A percentile compares a stretch with the other conserved stretches of the same genome.
Conservation (phyloP, 2,888 invertebrate genomes). For the Xestia xanthographa region DNA sequence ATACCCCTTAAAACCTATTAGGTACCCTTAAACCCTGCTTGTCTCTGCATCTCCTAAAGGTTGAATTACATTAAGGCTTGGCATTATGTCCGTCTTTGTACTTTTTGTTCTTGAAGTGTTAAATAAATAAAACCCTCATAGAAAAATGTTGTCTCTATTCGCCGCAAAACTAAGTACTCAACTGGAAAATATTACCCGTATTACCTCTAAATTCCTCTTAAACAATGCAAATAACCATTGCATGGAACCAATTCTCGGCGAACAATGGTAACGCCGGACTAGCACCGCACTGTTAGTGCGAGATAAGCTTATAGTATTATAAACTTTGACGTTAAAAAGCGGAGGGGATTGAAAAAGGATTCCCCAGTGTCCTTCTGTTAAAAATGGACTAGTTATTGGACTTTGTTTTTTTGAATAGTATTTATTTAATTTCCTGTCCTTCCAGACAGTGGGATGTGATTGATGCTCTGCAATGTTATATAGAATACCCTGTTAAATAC, state of each 20-base stretch:
- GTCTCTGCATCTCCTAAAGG: too few species aligned
- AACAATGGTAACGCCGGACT: conserved; percentile 22
- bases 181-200: neutral
- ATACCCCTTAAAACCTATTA: too few species aligned
- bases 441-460: neutral
- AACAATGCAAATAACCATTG: conserved; percentile 17
- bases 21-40: too few species aligned
- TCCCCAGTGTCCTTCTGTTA: neutral
- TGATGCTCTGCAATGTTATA: neutral
- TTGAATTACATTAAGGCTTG: too few species aligned
- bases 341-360: conserved; percentile 2
- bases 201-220: neutral
- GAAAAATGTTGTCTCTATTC: too few species aligned
- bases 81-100: too few species aligned
- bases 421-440: neutral
- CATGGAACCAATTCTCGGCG: neutral
- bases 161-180: too few species aligned
- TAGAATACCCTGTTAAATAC: neutral
- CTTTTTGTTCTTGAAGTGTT: too few species aligned
- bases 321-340: conserved; percentile 27
- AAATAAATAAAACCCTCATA: too few species aligned
- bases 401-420: neutral
- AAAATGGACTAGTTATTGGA: neutral
- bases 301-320: conserved; percentile 30
- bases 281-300: conserved; percentile 11